Percentiles rank a stretch among this genome's conserved stretches.
Evolutionary conservation across 2,888 invertebrate genomes (phyloP).

Genomic region (Anthophora plumipes): DNA sequence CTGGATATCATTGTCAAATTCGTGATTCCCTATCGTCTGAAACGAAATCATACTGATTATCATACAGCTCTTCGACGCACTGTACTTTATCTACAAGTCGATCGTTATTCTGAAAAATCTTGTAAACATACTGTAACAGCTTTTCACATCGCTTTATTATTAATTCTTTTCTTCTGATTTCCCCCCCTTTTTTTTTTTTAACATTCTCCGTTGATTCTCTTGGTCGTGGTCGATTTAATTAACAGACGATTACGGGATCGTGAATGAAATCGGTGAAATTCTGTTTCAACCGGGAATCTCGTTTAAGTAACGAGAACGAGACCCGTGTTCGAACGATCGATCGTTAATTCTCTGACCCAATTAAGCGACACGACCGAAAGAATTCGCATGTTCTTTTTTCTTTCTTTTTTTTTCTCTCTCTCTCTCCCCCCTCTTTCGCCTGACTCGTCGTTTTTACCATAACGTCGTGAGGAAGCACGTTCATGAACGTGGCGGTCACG

Average conservation of each 20-base stretch:
- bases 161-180: too few species aligned
- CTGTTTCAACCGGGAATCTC: conserved; percentile 18
- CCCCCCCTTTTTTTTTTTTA: too few species aligned
- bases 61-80: neutral
- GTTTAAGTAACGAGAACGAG: conserved; percentile 24
- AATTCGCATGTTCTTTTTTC: neutral
- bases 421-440: neutral
- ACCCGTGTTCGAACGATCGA: conserved; percentile 20
- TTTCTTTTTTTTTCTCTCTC: neutral
- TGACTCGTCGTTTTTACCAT: conserved; percentile 86
- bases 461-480: conserved; percentile 90
- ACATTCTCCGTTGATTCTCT: neutral
- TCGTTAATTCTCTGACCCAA: conserved; percentile 41
- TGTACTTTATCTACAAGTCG: neutral
- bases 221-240: conserved; percentile 9
- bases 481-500: conserved; percentile 91
- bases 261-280: conserved; percentile 15
- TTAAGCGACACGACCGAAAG: conserved; percentile 2
- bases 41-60: neutral
- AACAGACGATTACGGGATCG: neutral
- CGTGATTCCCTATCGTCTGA: conserved; percentile 94
- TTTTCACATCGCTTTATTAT: too few species aligned
- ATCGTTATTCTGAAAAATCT: too few species aligned
- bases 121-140: too few species aligned
- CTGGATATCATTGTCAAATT: conserved; percentile 91